Conservation (phyloP, 2,113 vertebrate genomes). For the Boulengeromyrus knoepffleri region DNA sequence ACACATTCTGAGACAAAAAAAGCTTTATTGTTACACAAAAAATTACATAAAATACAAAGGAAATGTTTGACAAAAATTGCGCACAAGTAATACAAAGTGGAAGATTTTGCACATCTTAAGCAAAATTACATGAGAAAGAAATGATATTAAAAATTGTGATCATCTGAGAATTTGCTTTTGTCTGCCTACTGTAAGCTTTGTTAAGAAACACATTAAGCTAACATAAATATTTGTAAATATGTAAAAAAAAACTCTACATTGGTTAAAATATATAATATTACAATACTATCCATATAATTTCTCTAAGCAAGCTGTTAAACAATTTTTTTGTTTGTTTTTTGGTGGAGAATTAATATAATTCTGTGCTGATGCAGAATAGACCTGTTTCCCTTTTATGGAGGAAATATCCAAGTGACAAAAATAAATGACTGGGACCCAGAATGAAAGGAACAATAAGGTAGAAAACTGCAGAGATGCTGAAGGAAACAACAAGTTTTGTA, state of each 20-base stretch:
- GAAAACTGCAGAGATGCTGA: not conserved
- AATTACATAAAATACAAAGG: not conserved
- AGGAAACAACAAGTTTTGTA: not conserved
- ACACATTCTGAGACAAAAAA: constrained; percentile 22
- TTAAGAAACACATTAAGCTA: constrained; percentile 19
- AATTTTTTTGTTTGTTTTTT: constrained; percentile 20
- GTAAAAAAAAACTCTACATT: constrained; percentile 25
- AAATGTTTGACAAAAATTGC: not conserved
- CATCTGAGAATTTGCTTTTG: not conserved
- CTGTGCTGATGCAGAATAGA: constrained; percentile 24
- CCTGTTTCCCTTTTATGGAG: constrained; percentile 8
- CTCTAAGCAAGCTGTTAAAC: constrained; percentile 23
- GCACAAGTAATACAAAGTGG: constrained; percentile 13
- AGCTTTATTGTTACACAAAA: constrained; percentile 47
- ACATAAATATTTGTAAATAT: constrained; percentile 27
- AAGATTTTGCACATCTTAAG: not conserved
- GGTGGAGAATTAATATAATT: constrained; percentile 56
- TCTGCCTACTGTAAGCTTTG: not conserved
- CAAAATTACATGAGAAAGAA: constrained; percentile 12
- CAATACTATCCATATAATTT: constrained; percentile 41
- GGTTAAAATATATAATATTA: constrained; percentile 1
- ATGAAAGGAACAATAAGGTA: constrained; percentile 4
- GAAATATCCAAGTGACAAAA: constrained; percentile 3
- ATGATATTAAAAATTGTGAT: not conserved
- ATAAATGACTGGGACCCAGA: not conserved